Base-by-base conservation (phyloP, 2,797 vertebrate species). In the Epinephelus malabaricus region DNA sequence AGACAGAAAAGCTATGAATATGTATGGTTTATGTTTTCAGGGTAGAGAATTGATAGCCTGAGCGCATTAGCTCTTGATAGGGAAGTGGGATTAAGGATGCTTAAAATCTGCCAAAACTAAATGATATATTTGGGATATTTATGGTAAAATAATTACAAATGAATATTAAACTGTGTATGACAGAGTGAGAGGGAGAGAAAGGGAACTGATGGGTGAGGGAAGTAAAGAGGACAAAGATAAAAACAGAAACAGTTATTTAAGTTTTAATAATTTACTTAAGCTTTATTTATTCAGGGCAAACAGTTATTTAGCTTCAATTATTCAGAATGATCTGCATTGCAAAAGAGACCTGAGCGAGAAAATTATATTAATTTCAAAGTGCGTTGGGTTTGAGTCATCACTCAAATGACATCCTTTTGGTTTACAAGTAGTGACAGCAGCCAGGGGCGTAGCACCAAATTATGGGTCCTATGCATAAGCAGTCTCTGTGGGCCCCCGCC, bases 41-140 rank as follows among this genome's bases (percentile, higher is more conserved):
- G 25, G 34, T 25, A 64, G 4, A 64, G 50, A 66, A 85, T 73
- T 23, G 60, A 79, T 83, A 59, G 18, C 23, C 49, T 56, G 14
- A 81, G 47, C 43, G 11, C 51, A 69, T 81, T 83, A 76, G 54
- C 17, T 73, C 73, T 11, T 63, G 68, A 45, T 63, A 15, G 15
- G 19, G 30, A 79, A 55, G 47, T 21, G 0, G n/a, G 69, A 83
- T 75, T 77, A 85, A 45, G 23, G 49, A 43, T 73, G 56, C 25
- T 78, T 17, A 19, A 70, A 65, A 88, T 79, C 59, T 79, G 60
- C 17, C 64, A 38, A 64, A 63, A 73, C 55, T 45, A 50, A 82
- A 30, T 64, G 47, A 77, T 76, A 56, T 69, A 69, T 67, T 34
- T 4, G 9, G 11, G n/a, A 21, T 74, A 69, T 85, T 80, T 78